Percentiles rank a stretch among this genome's conserved stretches.
Conservation (phyloP, 2,888 invertebrate genomes). For the Plebejus argus region DNA sequence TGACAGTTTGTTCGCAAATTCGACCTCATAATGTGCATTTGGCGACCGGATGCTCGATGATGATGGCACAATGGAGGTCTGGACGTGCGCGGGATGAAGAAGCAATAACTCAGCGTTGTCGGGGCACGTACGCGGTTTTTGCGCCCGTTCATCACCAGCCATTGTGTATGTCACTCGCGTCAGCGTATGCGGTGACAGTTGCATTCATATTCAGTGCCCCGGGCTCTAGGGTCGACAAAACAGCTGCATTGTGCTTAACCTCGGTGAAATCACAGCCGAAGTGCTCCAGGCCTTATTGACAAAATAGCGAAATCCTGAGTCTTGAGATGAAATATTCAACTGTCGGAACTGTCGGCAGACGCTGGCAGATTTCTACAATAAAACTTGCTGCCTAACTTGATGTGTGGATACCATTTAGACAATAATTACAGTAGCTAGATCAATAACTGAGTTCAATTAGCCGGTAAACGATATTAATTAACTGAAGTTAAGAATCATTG, state of each 20-base stretch:
- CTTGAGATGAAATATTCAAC: neutral
- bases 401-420: neutral
- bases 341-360: too few relatives aligned
- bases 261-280: neutral
- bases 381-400: neutral
- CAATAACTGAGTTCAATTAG: neutral
- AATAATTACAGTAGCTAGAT: neutral
- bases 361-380: neutral
- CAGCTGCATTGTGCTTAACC: conserved; percentile 34
- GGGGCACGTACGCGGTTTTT: conserved; percentile 46
- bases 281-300: neutral
- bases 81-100: conserved; percentile 25
- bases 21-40: neutral
- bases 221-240: conserved; percentile 39
- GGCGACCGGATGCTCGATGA: conserved; percentile 7
- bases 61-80: conserved; percentile 21
- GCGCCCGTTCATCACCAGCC: conserved; percentile 45
- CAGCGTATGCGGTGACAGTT: conserved; percentile 54
- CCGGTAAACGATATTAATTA: neutral
- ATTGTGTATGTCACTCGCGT: conserved; percentile 45
- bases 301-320: neutral
- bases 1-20: neutral
- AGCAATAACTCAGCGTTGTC: conserved; percentile 33
- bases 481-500: neutral
- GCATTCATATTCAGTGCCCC: conserved; percentile 53